Base-by-base conservation (phyloP, 2,888 invertebrate species). In the Tetanocera ferruginea region DNA sequence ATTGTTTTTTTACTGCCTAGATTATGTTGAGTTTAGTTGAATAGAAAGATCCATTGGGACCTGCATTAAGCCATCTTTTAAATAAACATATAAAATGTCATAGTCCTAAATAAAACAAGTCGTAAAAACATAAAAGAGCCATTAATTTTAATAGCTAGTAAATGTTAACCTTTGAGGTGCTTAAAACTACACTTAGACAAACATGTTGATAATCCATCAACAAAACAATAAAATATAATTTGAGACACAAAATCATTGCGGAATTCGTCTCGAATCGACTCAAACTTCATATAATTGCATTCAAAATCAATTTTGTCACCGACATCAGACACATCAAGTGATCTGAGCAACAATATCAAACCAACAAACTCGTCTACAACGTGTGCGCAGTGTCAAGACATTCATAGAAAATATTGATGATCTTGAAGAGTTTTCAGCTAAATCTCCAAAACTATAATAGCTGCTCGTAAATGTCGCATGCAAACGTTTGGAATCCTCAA, bases 221-320 rank as follows among this genome's bases (percentile, higher is more conserved):
- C 66, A 66, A 37, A 34, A 23, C 19, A 19, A 19, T 19, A 55
- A 55, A 55, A 55, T 23, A 55, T 9, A 55, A 19, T 66, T 31
- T 37, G 34, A n/a, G 17, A 1, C n/a, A 66, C 66, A 67, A n/a
- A 37, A 25, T 25, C 14, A 51, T 25, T 28, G 69, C 51, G 23
- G 28, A 49, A 69, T 28, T 69, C 19, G 28, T 23, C 19, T 62
- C 34, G 51, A 25, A 60, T 25, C 11, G 51, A 23, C 51, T 28
- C 51, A 69, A 73, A 51, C 73, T 25, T 19, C 28, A 69, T 73
- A 62, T 73, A 49, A 28, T 60, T 73, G 73, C 28, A 49, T 43
- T 72, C 5, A 37, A 57, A 43, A 19, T 34, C 72, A 37, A 57
- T 28, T 71, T 67, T n/a, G n/a, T 23, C 43, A 3, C 43, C n/a